Base-by-base conservation (phyloP, 2,888 invertebrate genomes). In the Ichneumoninae sp. region DNA sequence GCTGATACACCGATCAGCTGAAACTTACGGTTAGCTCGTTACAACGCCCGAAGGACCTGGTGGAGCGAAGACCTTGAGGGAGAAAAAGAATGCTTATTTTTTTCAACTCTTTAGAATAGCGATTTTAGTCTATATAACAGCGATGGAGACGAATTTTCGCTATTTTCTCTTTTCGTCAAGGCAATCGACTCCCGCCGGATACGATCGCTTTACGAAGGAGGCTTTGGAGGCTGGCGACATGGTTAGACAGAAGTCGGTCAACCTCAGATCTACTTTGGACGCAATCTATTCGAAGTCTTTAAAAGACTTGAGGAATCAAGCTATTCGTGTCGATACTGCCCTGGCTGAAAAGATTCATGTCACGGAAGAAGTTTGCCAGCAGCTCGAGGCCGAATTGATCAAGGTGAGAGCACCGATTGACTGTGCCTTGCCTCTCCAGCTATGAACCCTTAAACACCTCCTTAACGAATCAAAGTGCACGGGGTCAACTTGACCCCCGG, bases 131-230 rank as follows among this genome's bases (percentile, higher is more conserved):
- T 19, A 40, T 71, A 22, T 71, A 22, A 72, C 26, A n/a, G 16
- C 30, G 54, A 50, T 62, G 36, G 52, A 74, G 22, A 57, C 13
- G 4, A 57, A 10, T 33, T 75, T 76, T 72, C 19, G 68, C n/a
- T 62, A 76, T 68, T n/a, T 60, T 10, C 10, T 50, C 44, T 74
- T 76, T 68, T 13, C 16, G 10, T 22, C 13, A 89, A 96, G 96
- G 36, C 98, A 98, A 94, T 97, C 98, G 0, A 96, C 97, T 13
- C 96, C 97, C 33, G 96, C 97, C 88, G 97, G 97, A 88, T 98
- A 98, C 97, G 97, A 97, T 87, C 96, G 96, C 91, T 97, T 97
- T 90, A 97, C 97, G 33, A 95, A 96, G 89, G 97, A 98, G 93
- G 96, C 96, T 68, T 94, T 98, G 57, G 95, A 96, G 47, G 95